Evolutionary conservation across 2,797 vertebrate genomes (phyloP), one percentile per base, ranked within the genome.

Genomic region (Lepilemur ruficaudatus): DNA sequence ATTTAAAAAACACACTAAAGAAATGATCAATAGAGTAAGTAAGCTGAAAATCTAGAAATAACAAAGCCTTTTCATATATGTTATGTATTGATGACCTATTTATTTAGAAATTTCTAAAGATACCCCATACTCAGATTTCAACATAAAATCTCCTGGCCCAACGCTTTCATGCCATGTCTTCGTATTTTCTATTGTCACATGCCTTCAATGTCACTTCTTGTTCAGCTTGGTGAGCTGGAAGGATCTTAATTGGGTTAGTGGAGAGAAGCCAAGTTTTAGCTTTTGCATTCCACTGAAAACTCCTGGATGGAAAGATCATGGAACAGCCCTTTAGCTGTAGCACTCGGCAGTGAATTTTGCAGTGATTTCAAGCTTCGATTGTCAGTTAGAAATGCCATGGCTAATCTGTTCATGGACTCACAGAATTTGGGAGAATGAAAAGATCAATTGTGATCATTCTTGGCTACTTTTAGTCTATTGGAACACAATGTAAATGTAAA

Each of bases 181-280:
- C 35, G 41, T 75, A 57, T 55, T 96, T 97, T 92, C 81, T 78
- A 94, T 43, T 92, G 81, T 93, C 88, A 81, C 32, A 69, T 79
- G 55, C 35, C 76, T 20, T 95, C 50, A 41, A 4, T 38, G 23
- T 80, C 95, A 78, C 81, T 93, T 95, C 50, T 70, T 92, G 55
- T 83, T 96, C 38, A 85, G 13, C 4, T 43, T 82, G 10, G 59
- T 86, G 57, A 94, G 41, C 35, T 92, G 70, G 82, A 91, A 94
- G 75, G 18, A 88, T 96, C 41, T 91, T 95, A 97, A 93, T 88
- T 88, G 41, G 48, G 17, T 85, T 82, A n/a, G 28, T 67, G 81
- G 73, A 73, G 17, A 92, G 46, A 85, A 89, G 75, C 73, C 82
- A 95, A 85, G 35, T 55, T 59, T 94, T 85, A 70, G 38, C 50